Base-by-base conservation (phyloP, 2,797 vertebrate species). In the Geotrypetes seraphini region DNA sequence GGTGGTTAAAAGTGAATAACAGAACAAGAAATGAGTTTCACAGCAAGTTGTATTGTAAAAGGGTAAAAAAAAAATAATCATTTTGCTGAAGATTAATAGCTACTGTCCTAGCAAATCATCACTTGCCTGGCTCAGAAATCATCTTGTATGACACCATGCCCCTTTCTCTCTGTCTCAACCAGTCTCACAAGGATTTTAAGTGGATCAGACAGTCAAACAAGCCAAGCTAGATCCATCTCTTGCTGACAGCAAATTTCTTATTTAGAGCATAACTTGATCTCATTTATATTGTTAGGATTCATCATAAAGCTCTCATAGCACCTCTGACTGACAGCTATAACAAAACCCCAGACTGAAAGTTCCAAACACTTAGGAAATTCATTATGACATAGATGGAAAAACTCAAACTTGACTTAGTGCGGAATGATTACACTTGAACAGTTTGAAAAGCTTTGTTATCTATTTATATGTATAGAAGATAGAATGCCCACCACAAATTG, bases 121-220 rank as follows among this genome's bases (percentile, higher is more conserved):
- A 16, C 12, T 7, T 44, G 32, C 33, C 36, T 10, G 13, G 40
- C 25, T 48, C 13, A 10, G 18, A 38, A 25, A 13, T 28, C 3
- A 11, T 13, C 38, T 21, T 10, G n/a, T 18, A 7, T 31, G 39
- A 48, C 47, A 38, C 5, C 1, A 3, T 25, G 18, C 15, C 31
- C 22, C 23, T 33, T 31, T 37, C 26, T 40, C 27, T 4, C 2
- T 3, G 6, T 8, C 5, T 17, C 19, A 33, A 16, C 25, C 12
- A n/a, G 28, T 15, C 43, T 54, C 31, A 8, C 3, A 22, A 3
- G 16, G 33, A 22, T 11, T 47, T 51, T 59, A 47, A 49, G 48
- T 36, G 36, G 36, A 53, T 53, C 31, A 52, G 49, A 47, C 32
- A 41, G 43, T 49, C 32, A 54, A 47, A 54, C 19, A 44, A 5